phyloP scores from a whole-genome alignment of 2,888 invertebrate genomes.

The Cenopis cana region DNA sequence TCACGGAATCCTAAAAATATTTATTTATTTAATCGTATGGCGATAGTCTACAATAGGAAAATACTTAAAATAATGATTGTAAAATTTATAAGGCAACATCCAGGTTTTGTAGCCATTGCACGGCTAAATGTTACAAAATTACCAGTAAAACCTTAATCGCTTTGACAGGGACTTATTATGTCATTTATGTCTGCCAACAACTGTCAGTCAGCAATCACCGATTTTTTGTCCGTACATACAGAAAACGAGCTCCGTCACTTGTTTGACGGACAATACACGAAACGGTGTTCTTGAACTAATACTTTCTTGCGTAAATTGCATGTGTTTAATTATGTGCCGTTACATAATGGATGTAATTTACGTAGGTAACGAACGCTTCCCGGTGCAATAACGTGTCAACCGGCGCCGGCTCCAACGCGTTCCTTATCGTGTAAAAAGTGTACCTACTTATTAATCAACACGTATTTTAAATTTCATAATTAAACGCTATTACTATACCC shows the following conservation, averaged over 20 bases:
- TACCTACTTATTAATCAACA: conserved; percentile 4
- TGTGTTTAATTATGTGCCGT: conserved; percentile 18
- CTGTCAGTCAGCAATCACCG: neutral
- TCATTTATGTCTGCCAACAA: neutral
- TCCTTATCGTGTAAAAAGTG: neutral
- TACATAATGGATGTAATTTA: conserved; percentile 30
- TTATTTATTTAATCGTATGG: too few species aligned
- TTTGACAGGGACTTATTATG: neutral
- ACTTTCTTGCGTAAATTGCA: conserved; percentile 23
- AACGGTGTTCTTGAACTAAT: conserved; percentile 4
- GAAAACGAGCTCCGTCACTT: neutral
- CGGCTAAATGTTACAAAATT: too few species aligned
- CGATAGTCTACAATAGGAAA: too few species aligned
- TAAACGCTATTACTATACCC: neutral
- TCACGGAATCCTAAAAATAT: neutral
- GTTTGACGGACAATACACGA: conserved; percentile 15
- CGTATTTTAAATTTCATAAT: neutral
- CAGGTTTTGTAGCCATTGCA: too few species aligned
- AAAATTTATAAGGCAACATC: too few species aligned
- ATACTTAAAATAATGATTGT: too few species aligned
- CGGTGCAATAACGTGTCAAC: conserved; percentile 11
- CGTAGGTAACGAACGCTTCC: conserved; percentile 18
- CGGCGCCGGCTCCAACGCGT: neutral
- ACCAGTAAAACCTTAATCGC: neutral
- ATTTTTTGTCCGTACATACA: conserved; percentile 1